Evolutionary conservation across 2,113 vertebrate genomes (phyloP).

Genomic region (Mastomys natalensis): DNA sequence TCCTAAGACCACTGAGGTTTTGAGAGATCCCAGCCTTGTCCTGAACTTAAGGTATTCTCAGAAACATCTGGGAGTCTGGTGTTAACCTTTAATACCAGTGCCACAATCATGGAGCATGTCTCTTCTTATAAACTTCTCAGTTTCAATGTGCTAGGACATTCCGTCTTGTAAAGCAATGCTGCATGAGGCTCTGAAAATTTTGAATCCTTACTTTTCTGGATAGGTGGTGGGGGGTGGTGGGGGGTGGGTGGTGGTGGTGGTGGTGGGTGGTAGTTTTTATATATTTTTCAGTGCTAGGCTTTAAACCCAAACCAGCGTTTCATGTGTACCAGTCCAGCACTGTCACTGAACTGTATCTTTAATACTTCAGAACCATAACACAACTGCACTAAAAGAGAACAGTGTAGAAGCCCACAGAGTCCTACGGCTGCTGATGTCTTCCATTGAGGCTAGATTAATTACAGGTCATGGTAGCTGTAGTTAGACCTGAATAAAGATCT

Average conservation of each 20-base stretch:
- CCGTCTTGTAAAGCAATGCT: not conserved
- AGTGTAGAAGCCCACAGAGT: not conserved
- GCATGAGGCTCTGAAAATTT: not conserved
- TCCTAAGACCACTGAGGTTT: not conserved
- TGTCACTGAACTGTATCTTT: not conserved
- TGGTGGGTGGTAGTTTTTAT: no score
- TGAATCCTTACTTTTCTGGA: slow-evolving; percentile 20
- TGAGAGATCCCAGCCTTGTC: not conserved
- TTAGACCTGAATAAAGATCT: not conserved
- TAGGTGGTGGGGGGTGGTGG: fast-evolving
- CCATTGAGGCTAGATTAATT: not conserved
- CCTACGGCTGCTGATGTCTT: not conserved
- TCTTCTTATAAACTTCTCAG: not conserved
- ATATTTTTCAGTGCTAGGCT: not conserved
- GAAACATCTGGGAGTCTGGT: not conserved
- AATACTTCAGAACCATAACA: slow-evolving; percentile 26
- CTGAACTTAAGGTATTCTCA: not conserved
- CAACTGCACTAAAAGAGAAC: not conserved
- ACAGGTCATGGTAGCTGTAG: not conserved
- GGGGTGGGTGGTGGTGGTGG: fast-evolving
- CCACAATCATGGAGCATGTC: not conserved
- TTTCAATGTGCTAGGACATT: not conserved
- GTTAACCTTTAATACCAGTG: not conserved
- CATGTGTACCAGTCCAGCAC: not conserved
- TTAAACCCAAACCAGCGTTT: not conserved